A percentile compares a stretch with the other conserved stretches of the same genome.
Conservation (phyloP, 2,888 invertebrate species). For the Spilarctia lutea region DNA sequence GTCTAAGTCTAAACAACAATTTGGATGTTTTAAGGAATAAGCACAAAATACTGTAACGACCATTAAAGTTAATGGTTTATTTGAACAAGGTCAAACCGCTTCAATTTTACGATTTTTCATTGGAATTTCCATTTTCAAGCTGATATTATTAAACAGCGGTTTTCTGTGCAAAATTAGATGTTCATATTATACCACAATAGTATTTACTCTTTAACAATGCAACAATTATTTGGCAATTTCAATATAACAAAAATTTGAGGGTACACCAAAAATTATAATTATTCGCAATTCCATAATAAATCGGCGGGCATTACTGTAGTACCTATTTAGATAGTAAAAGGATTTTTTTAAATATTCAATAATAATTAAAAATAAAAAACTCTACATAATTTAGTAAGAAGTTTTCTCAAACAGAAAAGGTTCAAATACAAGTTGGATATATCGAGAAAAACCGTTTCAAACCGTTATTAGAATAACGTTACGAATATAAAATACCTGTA, state of each 20-base stretch:
- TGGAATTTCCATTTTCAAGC: no score
- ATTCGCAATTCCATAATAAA: not conserved
- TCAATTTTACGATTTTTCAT: no score
- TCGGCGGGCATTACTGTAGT: slow-evolving; percentile 5
- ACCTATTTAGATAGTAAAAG: slow-evolving; percentile 30
- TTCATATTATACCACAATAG: not conserved
- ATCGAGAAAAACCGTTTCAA: not conserved
- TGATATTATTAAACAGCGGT: not conserved
- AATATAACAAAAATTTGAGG: not conserved
- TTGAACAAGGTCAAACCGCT: not conserved
- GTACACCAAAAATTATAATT: not conserved
- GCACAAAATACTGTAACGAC: not conserved
- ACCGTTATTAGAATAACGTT: not conserved
- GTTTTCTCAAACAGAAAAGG: not conserved
- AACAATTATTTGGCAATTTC: not conserved
- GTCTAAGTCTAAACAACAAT: not conserved
- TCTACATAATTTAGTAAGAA: slow-evolving; percentile 5
- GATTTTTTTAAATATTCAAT: slow-evolving; percentile 22
- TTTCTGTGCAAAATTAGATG: not conserved
- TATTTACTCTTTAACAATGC: not conserved
- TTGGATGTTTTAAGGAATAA: not conserved
- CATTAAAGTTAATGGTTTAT: not conserved
- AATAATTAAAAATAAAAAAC: slow-evolving; percentile 6
- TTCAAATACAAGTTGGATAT: not conserved
- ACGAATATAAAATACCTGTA: not conserved